Evolutionary conservation across 2,113 vertebrate genomes (phyloP), one percentile per base, ranked within the genome.

Genomic region (Jaculus jaculus): DNA sequence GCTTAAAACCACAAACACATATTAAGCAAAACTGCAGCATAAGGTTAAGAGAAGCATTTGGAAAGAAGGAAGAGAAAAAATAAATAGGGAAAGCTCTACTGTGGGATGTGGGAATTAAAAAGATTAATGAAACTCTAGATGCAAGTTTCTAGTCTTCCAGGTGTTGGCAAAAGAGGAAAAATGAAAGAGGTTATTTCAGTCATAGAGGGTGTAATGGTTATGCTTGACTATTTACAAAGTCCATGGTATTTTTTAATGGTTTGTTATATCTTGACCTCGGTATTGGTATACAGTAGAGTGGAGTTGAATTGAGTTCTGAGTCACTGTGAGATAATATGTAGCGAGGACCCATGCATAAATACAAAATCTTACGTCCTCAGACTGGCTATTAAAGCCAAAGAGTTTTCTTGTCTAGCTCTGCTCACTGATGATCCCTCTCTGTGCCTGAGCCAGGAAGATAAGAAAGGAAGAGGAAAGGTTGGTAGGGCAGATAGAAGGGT

Each of bases 371-470:
- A 61, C 21, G 86, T 89, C 61, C 66, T 93, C 89, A 65, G 72
- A 93, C 34, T 94, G 30, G 47, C 60, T 89, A 42, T 63, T 3
- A 21, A 93, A 72, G 32, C 42, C 47, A 93, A 82, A 66, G 32
- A 2, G 3, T 32, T 68, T 77, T 75, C 88, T 91, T 58, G 26
- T 74, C 58, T 73, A 84, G 61, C 13, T 93, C 42, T 90, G 61
- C 34, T 88, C 51, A 91, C 42, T 63, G 34, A 86, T 89, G 34
- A 32, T 39, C 16, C 89, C 51, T 79, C 39, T 95, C 23, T 89
- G 42, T 92, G 89, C 61, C 93, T 96, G 93, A 95, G 60, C 66
- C 80, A 83, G 66, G 34, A 26, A 89, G 94, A 87, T 95, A 95
- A 92, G 84, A 28, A 90, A 86, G 92, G 63, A 92, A 37, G 92